Percentiles rank a stretch among this genome's conserved stretches.
Evolutionary conservation across 2,888 invertebrate species (phyloP).

Genomic region (Galerucella calmariensis): DNA sequence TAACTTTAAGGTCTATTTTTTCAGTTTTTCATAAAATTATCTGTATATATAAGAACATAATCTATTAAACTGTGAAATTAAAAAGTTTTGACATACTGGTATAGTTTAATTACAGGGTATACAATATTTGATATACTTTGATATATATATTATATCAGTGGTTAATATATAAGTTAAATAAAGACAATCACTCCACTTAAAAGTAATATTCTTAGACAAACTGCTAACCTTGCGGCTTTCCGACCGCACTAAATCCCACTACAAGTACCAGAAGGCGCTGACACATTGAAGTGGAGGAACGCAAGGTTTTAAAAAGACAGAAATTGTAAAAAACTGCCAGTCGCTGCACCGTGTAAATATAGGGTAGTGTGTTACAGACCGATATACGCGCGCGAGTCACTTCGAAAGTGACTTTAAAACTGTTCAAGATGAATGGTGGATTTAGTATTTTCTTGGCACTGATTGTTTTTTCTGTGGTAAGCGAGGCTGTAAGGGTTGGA

Average conservation of each 20-base stretch:
- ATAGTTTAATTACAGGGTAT: background rate
- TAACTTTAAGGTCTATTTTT: no score
- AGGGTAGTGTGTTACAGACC: constrained; percentile 44
- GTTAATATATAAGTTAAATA: background rate
- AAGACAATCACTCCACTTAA: background rate
- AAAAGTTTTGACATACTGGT: background rate
- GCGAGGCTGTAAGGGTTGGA: constrained; percentile 37
- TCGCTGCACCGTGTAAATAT: constrained; percentile 45
- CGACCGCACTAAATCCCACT: constrained; percentile 29
- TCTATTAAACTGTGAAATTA: background rate
- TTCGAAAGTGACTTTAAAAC: constrained; percentile 39
- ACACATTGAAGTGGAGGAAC: constrained; percentile 41
- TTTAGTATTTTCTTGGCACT: constrained; percentile 16
- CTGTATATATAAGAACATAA: background rate
- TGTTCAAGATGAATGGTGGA: constrained; percentile 42
- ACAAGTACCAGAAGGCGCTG: constrained; percentile 37
- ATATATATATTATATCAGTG: constrained; percentile 3
- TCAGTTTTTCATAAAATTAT: no score
- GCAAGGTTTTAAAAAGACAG: constrained; percentile 46
- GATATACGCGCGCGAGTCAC: constrained; percentile 40
- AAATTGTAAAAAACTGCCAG: constrained; percentile 40
- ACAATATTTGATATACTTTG: background rate
- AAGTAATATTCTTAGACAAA: constrained; percentile 36
- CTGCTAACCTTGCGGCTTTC: constrained; percentile 42
- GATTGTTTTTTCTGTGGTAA: constrained; percentile 21